A percentile compares a stretch with the other conserved stretches of the same genome.
Evolutionary conservation across 64 coral and sea anemone genomes (phyloP).

Genomic region (Orbicella faveolata): DNA sequence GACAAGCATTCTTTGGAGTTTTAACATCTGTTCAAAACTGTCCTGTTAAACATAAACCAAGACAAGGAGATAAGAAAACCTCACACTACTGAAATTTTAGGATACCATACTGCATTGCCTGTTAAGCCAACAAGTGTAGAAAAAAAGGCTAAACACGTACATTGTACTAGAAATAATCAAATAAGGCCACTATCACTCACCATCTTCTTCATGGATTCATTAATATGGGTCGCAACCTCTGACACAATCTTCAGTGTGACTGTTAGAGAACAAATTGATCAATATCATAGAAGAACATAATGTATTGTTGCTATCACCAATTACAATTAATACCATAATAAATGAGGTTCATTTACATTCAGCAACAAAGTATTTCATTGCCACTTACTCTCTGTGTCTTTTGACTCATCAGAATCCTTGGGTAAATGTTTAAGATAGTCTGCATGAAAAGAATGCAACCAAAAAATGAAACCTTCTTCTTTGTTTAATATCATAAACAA

Average conservation of each 20-base stretch:
- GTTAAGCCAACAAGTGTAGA: neutral
- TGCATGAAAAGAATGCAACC: conserved; percentile 14
- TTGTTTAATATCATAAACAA: too few species aligned
- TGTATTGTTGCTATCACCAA: too few species aligned
- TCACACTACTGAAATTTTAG: too few species aligned
- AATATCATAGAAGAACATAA: neutral
- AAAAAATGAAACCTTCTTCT: neutral
- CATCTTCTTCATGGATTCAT: conserved; percentile 97
- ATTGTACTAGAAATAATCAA: neutral
- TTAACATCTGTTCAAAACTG: conserved; percentile 85
- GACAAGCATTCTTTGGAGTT: conserved; percentile 87
- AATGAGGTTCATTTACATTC: too few species aligned
- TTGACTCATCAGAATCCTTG: conserved; percentile 73
- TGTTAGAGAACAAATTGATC: neutral
- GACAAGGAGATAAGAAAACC: too few species aligned
- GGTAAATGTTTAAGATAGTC: conserved; percentile 96
- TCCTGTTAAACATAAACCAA: conserved; percentile 61
- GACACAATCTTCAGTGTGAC: conserved; percentile 90
- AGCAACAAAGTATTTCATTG: too few species aligned
- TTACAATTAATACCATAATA: too few species aligned
- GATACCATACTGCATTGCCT: too few species aligned
- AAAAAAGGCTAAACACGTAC: too few species aligned
- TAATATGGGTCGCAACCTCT: conserved; percentile 95
- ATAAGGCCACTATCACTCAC: conserved; percentile 18
- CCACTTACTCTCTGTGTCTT: conserved; percentile 71